Base-by-base conservation (phyloP, 2,113 vertebrate species). In the Uria aalge region DNA sequence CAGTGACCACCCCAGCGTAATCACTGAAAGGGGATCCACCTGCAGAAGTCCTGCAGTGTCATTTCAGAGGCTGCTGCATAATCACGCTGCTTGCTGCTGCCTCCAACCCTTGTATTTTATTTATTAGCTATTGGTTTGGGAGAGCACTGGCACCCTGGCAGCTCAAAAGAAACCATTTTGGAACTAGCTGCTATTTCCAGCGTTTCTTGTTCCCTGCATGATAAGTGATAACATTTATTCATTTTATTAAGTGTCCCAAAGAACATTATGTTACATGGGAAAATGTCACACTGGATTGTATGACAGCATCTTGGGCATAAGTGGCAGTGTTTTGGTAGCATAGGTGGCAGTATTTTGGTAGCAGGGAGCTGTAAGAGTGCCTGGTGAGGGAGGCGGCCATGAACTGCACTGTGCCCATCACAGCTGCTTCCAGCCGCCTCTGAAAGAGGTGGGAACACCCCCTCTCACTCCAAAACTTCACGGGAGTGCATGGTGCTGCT, bases 251-350 rank as follows among this genome's bases (percentile, higher is more conserved):
- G 5, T 1, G 1, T 74, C 30, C 34, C 1, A 62, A 52, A 41
- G 34, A 48, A 22, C 12, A 4, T 43, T 45, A 26, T 30, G 17
- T 22, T 57, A 23, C 11, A 3, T 3, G 8, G 56, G 29, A 22
- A 38, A 47, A 4, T 4, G 12, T 26, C 15, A 2, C 4, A 6
- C 4, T 26, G 29, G 23, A 12, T 43, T 53, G 13, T 6, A 5
- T 19, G 21, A 16, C 21, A 40, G 21, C 9, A 5, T 6, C 34
- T 52, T 47, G 43, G 40, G 19, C 5, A 10, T 3, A 45, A 68
- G 22, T 0, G 0, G 6, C 3, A 5, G 2, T 16, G 34, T n/a
- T 47, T 38, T 23, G 38, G 38, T 6, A 32, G 19, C 5, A 9
- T 3, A 45, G 63, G 22, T 0, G 0, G 7, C 3, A 5, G 2